phyloP scores from a whole-genome alignment of 2,113 vertebrate genomes.

The Caretta caretta region DNA sequence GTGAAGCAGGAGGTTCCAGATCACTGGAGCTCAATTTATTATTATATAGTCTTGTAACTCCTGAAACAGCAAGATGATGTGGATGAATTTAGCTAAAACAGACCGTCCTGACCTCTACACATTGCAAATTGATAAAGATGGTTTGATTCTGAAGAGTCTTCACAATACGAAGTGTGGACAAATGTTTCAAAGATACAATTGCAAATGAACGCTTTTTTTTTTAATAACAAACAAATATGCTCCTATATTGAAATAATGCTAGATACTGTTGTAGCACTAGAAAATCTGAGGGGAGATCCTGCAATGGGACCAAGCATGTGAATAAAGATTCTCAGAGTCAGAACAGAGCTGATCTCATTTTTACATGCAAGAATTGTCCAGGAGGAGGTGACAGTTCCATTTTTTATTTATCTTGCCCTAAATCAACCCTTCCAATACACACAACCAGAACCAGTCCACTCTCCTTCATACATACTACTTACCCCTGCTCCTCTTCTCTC shows the following conservation, averaged over 20 bases:
- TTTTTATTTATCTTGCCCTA: not conserved
- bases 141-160: not conserved
- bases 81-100: not conserved
- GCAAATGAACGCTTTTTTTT: not conserved
- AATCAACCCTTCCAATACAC: not conserved
- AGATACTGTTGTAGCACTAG: not conserved
- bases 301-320: fast-evolving
- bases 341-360: not conserved
- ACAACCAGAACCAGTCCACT: not conserved
- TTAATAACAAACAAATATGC: not conserved
- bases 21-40: constrained; percentile 18
- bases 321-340: not conserved
- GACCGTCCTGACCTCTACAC: not conserved
- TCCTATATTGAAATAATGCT: not conserved
- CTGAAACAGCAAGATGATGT: constrained; percentile 2
- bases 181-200: fast-evolving
- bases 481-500: not conserved
- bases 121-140: not conserved
- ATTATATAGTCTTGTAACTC: not conserved
- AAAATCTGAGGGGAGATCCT: fast-evolving
- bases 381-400: not conserved
- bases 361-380: not conserved
- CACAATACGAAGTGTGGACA: not conserved
- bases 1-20: constrained; percentile 41
- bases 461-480: not conserved